These are phyloP conservation scores for Euzophera pinguis DNA, from an alignment of 2,888 invertebrate genomes.

Conservation along the genomic window DNA sequence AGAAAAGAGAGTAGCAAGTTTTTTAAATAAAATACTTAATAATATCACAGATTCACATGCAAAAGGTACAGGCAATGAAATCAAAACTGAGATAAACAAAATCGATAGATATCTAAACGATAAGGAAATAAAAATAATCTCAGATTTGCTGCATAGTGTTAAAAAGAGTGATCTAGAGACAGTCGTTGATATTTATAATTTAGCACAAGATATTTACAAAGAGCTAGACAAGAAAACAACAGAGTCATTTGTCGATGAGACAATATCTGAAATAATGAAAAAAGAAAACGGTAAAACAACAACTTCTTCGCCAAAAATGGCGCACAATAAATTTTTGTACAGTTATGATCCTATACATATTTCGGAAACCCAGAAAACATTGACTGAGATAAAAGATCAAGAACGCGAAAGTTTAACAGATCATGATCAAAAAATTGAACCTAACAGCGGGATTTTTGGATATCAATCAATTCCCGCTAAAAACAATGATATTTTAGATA, in stretches of 20 bases:
- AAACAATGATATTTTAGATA: conserved; percentile 24
- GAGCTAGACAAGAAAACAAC: conserved; percentile 46
- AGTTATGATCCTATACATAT: conserved; percentile 12
- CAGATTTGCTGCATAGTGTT: conserved; percentile 51
- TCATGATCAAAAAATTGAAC: not conserved
- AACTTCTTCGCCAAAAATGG: not conserved
- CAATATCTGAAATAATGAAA: conserved; percentile 16
- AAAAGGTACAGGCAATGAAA: conserved; percentile 10
- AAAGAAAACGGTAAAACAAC: conserved; percentile 19
- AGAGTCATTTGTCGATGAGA: conserved; percentile 30
- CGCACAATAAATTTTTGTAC: not conserved
- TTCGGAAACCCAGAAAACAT: conserved; percentile 20
- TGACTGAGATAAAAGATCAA: not conserved
- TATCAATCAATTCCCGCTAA: conserved; percentile 20
- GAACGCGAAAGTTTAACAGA: not conserved
- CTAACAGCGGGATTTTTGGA: not conserved
- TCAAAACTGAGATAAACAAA: conserved; percentile 12
- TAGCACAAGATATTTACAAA: conserved; percentile 66
- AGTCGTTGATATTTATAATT: conserved; percentile 62
- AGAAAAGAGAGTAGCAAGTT: not conserved
- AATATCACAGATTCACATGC: conserved; percentile 13
- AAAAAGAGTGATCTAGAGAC: conserved; percentile 69
- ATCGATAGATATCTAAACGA: conserved; percentile 57
- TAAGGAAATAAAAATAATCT: conserved; percentile 53
- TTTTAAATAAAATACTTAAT: conserved; percentile 5